Evolutionary conservation across 2,113 vertebrate genomes (phyloP), one percentile per base, ranked within the genome.

Genomic region (Siniperca chuatsi): DNA sequence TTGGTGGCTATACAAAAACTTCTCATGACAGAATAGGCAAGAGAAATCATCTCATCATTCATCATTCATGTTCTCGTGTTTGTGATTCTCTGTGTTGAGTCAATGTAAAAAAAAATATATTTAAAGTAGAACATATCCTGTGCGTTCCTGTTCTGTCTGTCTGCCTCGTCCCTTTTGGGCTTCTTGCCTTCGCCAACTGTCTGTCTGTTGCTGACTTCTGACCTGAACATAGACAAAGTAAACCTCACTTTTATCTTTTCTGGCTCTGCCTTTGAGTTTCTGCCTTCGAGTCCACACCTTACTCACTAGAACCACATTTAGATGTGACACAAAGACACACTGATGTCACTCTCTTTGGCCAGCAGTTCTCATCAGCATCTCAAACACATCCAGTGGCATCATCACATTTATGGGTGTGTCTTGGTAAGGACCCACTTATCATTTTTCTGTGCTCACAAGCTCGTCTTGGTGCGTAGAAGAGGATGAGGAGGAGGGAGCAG

Each of bases 321-420:
- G 16, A 54, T n/a, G 40, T 62, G 75, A 33, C 29, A 58, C 15
- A 29, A 46, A 75, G 46, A 67, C 60, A 4, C 46, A 25, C 15
- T 18, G 54, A 67, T 46, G 48, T 16, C 20, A 18, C 73, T 13
- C 18, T 80, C 16, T 74, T 58, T 60, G 20, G 40, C 75, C 79
- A 4, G 77, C 35, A 16, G 60, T 8, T 37, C 64, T 87, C 86
- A 86, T 88, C 55, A 60, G 74, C 77, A 82, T 79, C 82, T 82
- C 66, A 73, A 44, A 82, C 70, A 71, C 89, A 90, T 77, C 72
- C 65, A 78, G 80, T 50, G n/a, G 73, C 72, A 74, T 79, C 81
- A 69, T 80, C 62, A 81, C 74, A 81, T 82, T 75, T 64, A 70
- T 16, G n/a, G 72, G 84, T 58, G 72, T 85, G 76, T 77, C 82